phyloP scores from a whole-genome alignment of 2,888 invertebrate genomes.

The Parochlus steinenii region DNA sequence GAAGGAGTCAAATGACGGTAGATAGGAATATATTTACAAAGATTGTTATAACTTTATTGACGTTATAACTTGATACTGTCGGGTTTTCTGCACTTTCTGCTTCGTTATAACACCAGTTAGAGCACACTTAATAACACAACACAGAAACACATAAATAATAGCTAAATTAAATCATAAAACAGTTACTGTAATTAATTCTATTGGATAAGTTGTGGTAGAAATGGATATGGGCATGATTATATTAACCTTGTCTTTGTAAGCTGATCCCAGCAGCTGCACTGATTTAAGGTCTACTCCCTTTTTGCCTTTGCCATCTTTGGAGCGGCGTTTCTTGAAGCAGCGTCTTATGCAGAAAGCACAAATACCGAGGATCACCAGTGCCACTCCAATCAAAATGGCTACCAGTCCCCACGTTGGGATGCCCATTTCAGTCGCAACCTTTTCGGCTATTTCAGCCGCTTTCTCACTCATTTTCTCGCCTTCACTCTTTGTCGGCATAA shows the following conservation, averaged over 20 bases:
- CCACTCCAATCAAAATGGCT: constrained; percentile 67
- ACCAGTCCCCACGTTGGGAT: constrained; percentile 74
- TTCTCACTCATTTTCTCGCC: constrained; percentile 27
- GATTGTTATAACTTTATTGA: too few relatives aligned
- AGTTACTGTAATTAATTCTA: too few relatives aligned
- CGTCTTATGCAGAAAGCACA: constrained; percentile 86
- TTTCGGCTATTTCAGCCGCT: constrained; percentile 39
- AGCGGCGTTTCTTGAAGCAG: constrained; percentile 79
- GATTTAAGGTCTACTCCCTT: constrained; percentile 94
- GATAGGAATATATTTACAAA: too few relatives aligned
- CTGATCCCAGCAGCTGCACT: constrained; percentile 87
- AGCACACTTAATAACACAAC: too few relatives aligned
- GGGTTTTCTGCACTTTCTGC: too few relatives aligned
- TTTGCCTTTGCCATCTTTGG: constrained; percentile 86
- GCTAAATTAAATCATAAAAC: too few relatives aligned
- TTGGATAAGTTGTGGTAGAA: too few relatives aligned
- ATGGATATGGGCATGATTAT: constrained; percentile 12
- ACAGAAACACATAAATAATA: too few relatives aligned
- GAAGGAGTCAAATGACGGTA: too few relatives aligned
- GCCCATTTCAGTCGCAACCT: constrained; percentile 52
- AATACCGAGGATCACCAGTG: constrained; percentile 62
- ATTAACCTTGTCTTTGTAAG: constrained; percentile 90
- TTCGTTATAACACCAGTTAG: too few relatives aligned
- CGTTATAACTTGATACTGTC: too few relatives aligned
- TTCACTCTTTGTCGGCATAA: background rate